Percentiles rank a stretch among this genome's conserved stretches.
These are phyloP conservation scores for Lampropteryx suffumata DNA, from an alignment of 2,888 invertebrate genomes.

Conservation along the genomic window DNA sequence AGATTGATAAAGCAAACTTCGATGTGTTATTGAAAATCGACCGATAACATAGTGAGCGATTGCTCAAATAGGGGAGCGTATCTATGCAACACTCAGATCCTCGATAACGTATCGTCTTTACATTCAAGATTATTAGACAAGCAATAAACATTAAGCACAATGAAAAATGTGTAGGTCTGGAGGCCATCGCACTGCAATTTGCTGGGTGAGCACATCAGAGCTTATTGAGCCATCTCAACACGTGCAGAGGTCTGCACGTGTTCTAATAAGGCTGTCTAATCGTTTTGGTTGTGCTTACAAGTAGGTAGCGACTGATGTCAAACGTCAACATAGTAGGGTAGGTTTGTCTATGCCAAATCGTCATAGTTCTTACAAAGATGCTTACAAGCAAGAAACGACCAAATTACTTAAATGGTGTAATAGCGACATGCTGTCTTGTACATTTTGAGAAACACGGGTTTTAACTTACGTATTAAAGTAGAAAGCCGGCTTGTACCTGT, in stretches of 20 bases:
- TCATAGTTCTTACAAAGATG: no score
- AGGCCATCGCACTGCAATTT: slow-evolving; percentile 62
- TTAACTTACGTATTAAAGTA: no score
- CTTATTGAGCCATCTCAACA: slow-evolving; percentile 44
- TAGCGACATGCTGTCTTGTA: no score
- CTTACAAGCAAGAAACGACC: no score
- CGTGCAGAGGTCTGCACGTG: slow-evolving; percentile 35
- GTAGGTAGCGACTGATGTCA: no score
- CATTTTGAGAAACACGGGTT: no score
- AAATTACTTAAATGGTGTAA: no score
- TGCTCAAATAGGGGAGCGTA: slow-evolving; percentile 37
- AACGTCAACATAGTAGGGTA: no score
- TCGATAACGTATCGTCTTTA: slow-evolving; percentile 43
- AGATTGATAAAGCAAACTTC: slow-evolving; percentile 10
- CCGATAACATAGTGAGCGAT: slow-evolving; percentile 42
- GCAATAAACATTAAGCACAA: slow-evolving; percentile 22
- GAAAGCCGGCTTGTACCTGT: no score
- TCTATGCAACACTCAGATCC: slow-evolving; percentile 33
- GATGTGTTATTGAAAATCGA: slow-evolving; percentile 33
- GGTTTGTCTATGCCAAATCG: no score
- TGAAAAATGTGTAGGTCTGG: slow-evolving; percentile 16
- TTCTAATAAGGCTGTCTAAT: slow-evolving; percentile 51
- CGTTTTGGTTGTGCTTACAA: no score
- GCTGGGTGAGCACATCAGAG: slow-evolving; percentile 50
- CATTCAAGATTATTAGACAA: slow-evolving; percentile 21